Evolutionary conservation across 1,140 invertebrate species (phyloP).

Genomic region (Limonius californicus): DNA sequence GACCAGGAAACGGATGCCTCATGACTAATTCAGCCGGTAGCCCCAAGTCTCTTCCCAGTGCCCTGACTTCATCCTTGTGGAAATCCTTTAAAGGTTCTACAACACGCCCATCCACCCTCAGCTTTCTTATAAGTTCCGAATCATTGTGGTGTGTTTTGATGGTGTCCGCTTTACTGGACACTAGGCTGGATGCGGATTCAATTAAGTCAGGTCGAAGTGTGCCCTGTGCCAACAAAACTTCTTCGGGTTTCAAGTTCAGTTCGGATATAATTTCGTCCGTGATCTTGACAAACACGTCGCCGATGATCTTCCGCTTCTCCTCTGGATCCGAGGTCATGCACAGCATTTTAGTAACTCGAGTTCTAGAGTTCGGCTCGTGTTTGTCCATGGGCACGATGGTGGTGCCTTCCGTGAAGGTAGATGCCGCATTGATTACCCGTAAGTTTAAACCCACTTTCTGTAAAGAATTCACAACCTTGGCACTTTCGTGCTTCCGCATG

Average conservation of each 20-base stretch:
- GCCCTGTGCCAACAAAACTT: conserved; percentile 80
- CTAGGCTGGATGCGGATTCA: conserved; percentile 89
- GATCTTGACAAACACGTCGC: conserved; percentile 94
- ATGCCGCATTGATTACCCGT: conserved; percentile 71
- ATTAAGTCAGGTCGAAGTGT: conserved; percentile 97
- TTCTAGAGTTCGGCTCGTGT: conserved; percentile 55
- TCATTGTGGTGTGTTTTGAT: conserved; percentile 99
- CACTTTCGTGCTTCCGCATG: conserved; percentile 94
- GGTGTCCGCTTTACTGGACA: conserved; percentile 82
- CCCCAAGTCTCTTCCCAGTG: conserved; percentile 83
- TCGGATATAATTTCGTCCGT: conserved; percentile 80
- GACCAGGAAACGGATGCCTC: conserved; percentile 96
- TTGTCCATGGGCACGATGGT: conserved; percentile 70
- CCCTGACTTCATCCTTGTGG: conserved; percentile 96
- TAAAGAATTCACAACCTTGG: conserved; percentile 81
- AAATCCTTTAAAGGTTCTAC: conserved; percentile 98
- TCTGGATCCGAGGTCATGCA: conserved; percentile 87
- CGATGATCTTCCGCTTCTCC: conserved; percentile 98
- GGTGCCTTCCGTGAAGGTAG: conserved; percentile 73
- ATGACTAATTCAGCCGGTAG: conserved; percentile 83
- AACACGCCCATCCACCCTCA: conserved; percentile 82
- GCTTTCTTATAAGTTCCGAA: conserved; percentile 85
- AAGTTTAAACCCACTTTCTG: conserved; percentile 80
- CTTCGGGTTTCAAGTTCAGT: conserved; percentile 78
- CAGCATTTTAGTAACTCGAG: conserved; percentile 80